Percentiles rank a stretch among this genome's conserved stretches.
Evolutionary conservation across 2,113 vertebrate species (phyloP).

Genomic region (Tamias sibiricus): DNA sequence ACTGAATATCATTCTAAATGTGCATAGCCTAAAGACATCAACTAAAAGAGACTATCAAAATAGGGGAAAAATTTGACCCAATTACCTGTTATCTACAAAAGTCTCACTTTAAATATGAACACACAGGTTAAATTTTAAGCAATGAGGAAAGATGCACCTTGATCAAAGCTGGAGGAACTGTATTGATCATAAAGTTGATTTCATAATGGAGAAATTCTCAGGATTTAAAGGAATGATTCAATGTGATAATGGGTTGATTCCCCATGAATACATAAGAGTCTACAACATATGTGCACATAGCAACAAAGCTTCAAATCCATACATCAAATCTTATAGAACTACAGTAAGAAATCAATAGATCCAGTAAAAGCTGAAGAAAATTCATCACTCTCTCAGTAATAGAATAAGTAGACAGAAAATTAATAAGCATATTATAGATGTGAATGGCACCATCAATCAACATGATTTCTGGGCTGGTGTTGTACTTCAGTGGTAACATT

Average conservation of each 20-base stretch:
- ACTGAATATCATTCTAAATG: not conserved
- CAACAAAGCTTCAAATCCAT: not conserved
- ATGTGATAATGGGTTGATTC: not conserved
- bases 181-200: not conserved
- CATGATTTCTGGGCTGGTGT: not conserved
- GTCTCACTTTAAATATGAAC: not conserved
- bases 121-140: not conserved
- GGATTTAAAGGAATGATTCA: not conserved
- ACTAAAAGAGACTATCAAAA: not conserved
- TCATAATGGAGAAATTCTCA: not conserved
- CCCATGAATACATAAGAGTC: not conserved
- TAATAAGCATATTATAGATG: not conserved
- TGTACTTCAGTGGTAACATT: not conserved
- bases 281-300: not conserved
- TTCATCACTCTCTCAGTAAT: not conserved
- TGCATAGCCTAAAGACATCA: not conserved
- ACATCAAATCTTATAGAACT: not conserved
- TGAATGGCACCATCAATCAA: not conserved
- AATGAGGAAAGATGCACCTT: not conserved
- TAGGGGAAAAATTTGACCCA: too few relatives aligned
- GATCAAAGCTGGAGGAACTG: not conserved
- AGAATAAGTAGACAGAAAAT: not conserved
- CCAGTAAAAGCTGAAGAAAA: not conserved
- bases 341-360: not conserved
- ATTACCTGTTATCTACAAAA: not conserved